A percentile compares a stretch with the other conserved stretches of the same genome.
These are phyloP conservation scores for Rhizomys pruinosus DNA, from an alignment of 2,113 vertebrate species.

Conservation along the genomic window DNA sequence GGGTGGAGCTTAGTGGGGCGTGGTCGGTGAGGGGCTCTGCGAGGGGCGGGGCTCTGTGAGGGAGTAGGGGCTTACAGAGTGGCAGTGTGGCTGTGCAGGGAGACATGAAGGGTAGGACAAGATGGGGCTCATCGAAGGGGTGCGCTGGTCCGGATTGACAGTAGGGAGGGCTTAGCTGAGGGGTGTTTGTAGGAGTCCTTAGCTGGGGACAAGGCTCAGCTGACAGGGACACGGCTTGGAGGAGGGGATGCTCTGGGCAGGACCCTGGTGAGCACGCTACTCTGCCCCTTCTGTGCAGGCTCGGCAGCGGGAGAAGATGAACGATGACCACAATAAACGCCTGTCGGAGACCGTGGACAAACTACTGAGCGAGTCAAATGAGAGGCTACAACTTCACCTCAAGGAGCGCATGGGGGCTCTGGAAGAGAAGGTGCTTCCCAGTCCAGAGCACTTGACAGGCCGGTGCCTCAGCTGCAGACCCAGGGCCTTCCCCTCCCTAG, in stretches of 20 bases:
- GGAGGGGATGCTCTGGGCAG: background rate
- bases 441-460: background rate
- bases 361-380: slow-evolving; percentile 95
- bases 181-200: no score
- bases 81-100: no score
- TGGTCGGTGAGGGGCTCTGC: no score
- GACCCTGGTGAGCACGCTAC: rapidly evolving
- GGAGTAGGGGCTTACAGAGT: background rate
- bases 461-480: background rate
- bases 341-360: slow-evolving; percentile 96
- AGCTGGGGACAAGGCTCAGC: no score
- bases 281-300: slow-evolving; percentile 84
- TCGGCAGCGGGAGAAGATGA: slow-evolving; percentile 95
- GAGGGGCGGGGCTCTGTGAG: background rate
- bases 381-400: slow-evolving; percentile 94
- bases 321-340: slow-evolving; percentile 95
- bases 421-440: slow-evolving; percentile 91
- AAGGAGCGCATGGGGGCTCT: slow-evolving; percentile 96
- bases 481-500: background rate
- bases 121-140: no score
- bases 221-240: background rate
- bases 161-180: background rate
- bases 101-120: no score
- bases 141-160: no score
- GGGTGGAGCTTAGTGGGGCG: background rate